A percentile compares a stretch with the other conserved stretches of the same genome.
Conservation (phyloP, 92 coral and sea anemone species). For the Phenganax marumi region DNA sequence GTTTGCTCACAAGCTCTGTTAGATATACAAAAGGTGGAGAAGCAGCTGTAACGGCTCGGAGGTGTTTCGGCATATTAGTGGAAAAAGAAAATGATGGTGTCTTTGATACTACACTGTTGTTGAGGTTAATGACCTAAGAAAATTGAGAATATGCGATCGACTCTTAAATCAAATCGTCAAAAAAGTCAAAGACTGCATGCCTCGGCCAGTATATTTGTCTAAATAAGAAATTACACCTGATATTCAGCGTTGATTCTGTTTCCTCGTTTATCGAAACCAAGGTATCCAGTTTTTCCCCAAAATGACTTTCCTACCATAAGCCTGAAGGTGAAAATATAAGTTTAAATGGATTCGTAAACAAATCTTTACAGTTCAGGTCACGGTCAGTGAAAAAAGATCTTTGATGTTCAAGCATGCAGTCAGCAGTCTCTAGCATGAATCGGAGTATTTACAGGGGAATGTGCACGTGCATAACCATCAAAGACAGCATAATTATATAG, state of each 20-base stretch:
- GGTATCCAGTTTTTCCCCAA: slow-evolving; percentile 56
- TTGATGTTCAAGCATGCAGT: too few species aligned
- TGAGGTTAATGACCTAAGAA: not conserved
- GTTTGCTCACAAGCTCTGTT: not conserved
- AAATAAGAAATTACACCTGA: not conserved
- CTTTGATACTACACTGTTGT: not conserved
- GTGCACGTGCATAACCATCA: too few species aligned
- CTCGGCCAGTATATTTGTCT: not conserved
- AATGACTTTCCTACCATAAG: slow-evolving; percentile 24
- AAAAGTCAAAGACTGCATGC: not conserved
- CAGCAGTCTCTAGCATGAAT: too few species aligned
- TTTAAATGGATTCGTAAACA: not conserved
- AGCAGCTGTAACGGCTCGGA: slow-evolving; percentile 60
- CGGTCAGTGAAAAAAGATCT: too few species aligned
- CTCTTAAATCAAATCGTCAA: not conserved
- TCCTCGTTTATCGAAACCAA: slow-evolving; percentile 56
- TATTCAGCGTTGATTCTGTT: slow-evolving; percentile 66
- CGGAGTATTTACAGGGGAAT: too few species aligned
- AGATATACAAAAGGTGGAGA: slow-evolving; percentile 58
- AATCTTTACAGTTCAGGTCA: too few species aligned
- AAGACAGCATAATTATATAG: too few species aligned
- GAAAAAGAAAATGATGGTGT: not conserved
- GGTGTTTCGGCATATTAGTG: slow-evolving; percentile 8
- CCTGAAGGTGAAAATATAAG: not conserved
- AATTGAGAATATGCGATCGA: not conserved